Evolutionary conservation across 1,140 invertebrate species (phyloP).

Genomic region (Camponotus floridanus): DNA sequence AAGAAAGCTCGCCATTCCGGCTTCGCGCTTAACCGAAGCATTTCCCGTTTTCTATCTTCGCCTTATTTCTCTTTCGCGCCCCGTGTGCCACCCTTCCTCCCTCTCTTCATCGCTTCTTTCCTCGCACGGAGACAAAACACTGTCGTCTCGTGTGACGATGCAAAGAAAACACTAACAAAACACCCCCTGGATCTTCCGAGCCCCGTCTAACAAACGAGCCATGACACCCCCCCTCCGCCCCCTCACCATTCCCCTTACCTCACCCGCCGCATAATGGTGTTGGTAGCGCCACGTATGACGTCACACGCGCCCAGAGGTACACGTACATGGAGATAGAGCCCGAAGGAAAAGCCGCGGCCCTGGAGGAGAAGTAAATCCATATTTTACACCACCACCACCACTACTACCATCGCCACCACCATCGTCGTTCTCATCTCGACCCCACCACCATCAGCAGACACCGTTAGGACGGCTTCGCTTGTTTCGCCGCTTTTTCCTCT

Average conservation of each 20-base stretch:
- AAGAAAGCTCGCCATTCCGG: constrained; percentile 54
- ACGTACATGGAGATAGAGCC: constrained; percentile 78
- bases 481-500: constrained; percentile 78
- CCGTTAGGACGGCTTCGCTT: constrained; percentile 79
- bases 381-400: constrained; percentile 84
- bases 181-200: constrained; percentile 72
- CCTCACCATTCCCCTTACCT: constrained; percentile 33
- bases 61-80: constrained; percentile 29
- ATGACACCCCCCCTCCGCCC: constrained; percentile 74
- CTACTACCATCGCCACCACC: constrained; percentile 65
- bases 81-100: neutral
- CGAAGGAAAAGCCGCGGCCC: constrained; percentile 81
- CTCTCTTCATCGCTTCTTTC: constrained; percentile 54
- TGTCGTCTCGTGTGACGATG: constrained; percentile 72
- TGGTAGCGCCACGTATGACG: constrained; percentile 79
- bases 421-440: constrained; percentile 48
- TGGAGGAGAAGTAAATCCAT: constrained; percentile 85
- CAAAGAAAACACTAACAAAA: constrained; percentile 80
- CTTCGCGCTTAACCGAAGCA: constrained; percentile 67
- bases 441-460: constrained; percentile 54
- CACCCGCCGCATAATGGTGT: constrained; percentile 72
- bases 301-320: constrained; percentile 78
- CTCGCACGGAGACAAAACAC: constrained; percentile 67
- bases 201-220: constrained; percentile 82
- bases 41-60: constrained; percentile 63